phyloP scores from a whole-genome alignment of 2,797 vertebrate genomes.

The Novumbra hubbsi region DNA sequence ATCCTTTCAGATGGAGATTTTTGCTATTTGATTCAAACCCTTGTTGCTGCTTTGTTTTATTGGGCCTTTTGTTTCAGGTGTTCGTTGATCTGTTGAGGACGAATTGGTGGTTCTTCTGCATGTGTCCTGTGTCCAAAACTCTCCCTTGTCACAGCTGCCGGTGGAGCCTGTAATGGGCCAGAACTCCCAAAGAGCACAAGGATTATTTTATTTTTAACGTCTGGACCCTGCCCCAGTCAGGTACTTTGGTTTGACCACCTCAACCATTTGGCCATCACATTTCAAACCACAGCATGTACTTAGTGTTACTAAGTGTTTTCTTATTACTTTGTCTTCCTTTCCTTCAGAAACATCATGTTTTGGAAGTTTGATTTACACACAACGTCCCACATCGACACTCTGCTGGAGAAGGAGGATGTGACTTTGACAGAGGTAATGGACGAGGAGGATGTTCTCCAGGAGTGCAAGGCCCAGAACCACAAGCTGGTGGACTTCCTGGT shows the following conservation, averaged over 20 bases:
- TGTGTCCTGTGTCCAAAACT: conserved; percentile 60
- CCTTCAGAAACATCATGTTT: conserved; percentile 89
- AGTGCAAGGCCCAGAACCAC: conserved; percentile 98
- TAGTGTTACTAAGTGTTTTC: background rate
- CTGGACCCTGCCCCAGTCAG: conserved; percentile 66
- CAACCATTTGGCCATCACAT: background rate
- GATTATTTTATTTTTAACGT: conserved; percentile 74
- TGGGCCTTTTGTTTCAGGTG: conserved; percentile 5
- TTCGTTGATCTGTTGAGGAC: conserved; percentile 10
- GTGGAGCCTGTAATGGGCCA: conserved; percentile 94
- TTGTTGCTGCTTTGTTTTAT: background rate
- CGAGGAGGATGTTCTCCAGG: conserved; percentile 96
- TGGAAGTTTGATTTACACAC: conserved; percentile 99
- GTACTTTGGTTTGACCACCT: conserved; percentile 38
- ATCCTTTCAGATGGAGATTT: too few species aligned
- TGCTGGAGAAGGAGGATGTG: conserved; percentile 97
- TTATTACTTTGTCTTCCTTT: background rate
- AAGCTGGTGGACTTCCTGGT: conserved; percentile 96
- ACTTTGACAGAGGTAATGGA: conserved; percentile 96
- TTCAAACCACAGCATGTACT: background rate
- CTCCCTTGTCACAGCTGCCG: conserved; percentile 66
- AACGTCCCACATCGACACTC: conserved; percentile 97
- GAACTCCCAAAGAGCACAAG: conserved; percentile 83
- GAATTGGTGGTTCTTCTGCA: conserved; percentile 49
- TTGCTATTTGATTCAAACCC: too few species aligned